Percentiles rank a stretch among this genome's conserved stretches.
phyloP scores from a whole-genome alignment of 2,113 vertebrate species.

The Tricholaema leucomelas region DNA sequence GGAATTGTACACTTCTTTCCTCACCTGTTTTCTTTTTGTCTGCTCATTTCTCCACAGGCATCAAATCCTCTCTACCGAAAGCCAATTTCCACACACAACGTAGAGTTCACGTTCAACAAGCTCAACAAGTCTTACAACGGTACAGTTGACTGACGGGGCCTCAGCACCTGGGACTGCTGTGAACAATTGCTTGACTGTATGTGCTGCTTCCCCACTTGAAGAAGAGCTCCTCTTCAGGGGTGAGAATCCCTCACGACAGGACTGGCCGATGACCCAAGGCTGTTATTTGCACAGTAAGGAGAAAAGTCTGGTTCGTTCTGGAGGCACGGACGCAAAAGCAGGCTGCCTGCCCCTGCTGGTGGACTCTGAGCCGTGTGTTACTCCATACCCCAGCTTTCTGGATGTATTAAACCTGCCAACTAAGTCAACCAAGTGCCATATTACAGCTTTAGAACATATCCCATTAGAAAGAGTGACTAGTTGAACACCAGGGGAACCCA shows the following conservation, averaged over 20 bases:
- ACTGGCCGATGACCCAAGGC: slow-evolving; percentile 26
- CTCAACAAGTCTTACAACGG: slow-evolving; percentile 90
- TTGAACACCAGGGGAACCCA: slow-evolving; percentile 29
- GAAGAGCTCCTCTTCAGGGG: slow-evolving; percentile 37
- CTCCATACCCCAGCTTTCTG: slow-evolving; percentile 21
- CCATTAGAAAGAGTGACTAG: slow-evolving; percentile 6
- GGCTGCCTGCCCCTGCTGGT: neutral
- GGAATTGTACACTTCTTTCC: neutral
- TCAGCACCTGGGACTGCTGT: neutral
- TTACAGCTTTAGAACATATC: slow-evolving; percentile 67
- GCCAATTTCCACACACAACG: slow-evolving; percentile 84
- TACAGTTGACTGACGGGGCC: slow-evolving; percentile 83
- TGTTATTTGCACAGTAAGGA: slow-evolving; percentile 51
- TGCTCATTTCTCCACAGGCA: slow-evolving; percentile 76
- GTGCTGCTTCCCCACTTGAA: slow-evolving; percentile 51
- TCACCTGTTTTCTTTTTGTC: neutral
- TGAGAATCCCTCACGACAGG: slow-evolving; percentile 7
- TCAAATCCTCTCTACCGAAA: slow-evolving; percentile 96
- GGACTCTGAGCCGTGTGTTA: neutral
- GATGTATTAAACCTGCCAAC: slow-evolving; percentile 52
- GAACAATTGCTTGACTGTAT: slow-evolving; percentile 44
- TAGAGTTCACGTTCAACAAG: slow-evolving; percentile 88
- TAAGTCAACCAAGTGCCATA: slow-evolving; percentile 54
- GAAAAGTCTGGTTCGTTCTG: slow-evolving; percentile 20
- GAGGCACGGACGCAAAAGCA: neutral